phyloP scores from a whole-genome alignment of 2,113 vertebrate species.

The Eurypyga helias region DNA sequence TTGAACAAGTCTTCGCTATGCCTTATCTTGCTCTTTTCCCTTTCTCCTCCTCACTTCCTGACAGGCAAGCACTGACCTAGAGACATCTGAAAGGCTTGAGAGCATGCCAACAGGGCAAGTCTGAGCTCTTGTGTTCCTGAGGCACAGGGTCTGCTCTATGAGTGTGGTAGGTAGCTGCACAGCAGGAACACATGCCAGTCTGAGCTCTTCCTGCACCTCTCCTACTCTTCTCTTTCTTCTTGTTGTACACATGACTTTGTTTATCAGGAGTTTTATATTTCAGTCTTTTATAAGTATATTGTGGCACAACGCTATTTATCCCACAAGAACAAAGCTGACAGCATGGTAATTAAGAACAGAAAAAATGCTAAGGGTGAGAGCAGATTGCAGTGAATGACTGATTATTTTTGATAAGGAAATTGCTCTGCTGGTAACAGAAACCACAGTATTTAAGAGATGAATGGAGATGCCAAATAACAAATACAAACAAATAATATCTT shows the following conservation, averaged over 20 bases:
- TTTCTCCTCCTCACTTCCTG: neutral
- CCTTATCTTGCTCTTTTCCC: neutral
- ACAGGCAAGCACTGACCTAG: fast-evolving
- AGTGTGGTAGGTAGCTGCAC: no score
- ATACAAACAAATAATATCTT: conserved; percentile 19
- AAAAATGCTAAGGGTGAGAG: conserved; percentile 29
- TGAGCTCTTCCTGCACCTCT: neutral
- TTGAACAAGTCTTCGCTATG: neutral
- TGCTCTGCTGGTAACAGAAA: neutral
- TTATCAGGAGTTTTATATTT: neutral
- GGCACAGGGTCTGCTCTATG: no score
- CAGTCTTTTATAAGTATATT: neutral
- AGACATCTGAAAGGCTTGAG: neutral
- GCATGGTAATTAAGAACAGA: conserved; percentile 46
- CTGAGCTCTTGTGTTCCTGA: neutral
- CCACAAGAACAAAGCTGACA: neutral
- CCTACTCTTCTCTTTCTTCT: neutral
- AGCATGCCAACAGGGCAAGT: neutral
- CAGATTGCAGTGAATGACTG: conserved; percentile 35
- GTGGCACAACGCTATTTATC: neutral
- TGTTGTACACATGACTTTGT: neutral
- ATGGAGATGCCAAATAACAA: neutral
- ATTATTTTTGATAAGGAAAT: conserved; percentile 24
- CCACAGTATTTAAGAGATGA: neutral
- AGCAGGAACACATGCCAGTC: no score